Evolutionary conservation across 2,113 vertebrate species (phyloP).

Genomic region (Ramphastos sulfuratus): DNA sequence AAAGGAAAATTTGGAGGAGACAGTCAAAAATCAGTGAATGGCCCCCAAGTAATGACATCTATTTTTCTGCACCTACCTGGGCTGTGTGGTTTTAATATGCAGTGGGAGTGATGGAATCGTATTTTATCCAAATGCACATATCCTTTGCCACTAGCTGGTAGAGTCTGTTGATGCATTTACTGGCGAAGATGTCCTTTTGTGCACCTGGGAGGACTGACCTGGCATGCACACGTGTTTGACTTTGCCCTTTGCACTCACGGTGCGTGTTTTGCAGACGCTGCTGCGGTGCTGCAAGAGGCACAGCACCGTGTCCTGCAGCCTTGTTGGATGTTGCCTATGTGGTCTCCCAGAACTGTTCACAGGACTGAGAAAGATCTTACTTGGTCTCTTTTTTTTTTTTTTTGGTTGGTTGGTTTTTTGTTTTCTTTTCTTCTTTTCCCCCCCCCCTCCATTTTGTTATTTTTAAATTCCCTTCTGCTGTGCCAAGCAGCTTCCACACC

Average conservation of each 20-base stretch:
- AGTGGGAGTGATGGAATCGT: background rate
- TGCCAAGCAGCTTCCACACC: background rate
- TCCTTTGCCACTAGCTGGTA: background rate
- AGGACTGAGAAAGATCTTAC: background rate
- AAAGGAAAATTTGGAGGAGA: background rate
- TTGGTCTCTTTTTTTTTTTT: accelerated
- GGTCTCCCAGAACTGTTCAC: background rate
- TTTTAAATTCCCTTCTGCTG: background rate
- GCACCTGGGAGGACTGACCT: background rate
- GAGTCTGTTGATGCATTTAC: background rate
- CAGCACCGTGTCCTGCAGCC: accelerated
- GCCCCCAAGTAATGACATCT: background rate
- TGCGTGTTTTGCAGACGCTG: background rate
- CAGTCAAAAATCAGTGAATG: background rate
- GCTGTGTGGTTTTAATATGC: background rate
- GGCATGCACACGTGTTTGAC: background rate
- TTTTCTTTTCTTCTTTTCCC: background rate
- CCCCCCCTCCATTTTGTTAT: background rate
- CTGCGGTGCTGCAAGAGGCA: background rate
- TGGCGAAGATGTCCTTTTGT: background rate
- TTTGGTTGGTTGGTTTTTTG: background rate
- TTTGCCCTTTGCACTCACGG: background rate
- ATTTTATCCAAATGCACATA: background rate
- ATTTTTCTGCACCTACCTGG: background rate
- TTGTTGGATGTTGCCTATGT: background rate